Evolutionary conservation across 2,888 invertebrate species (phyloP), one percentile per base, ranked within the genome.

Genomic region (Thecocarcelia acutangulata): DNA sequence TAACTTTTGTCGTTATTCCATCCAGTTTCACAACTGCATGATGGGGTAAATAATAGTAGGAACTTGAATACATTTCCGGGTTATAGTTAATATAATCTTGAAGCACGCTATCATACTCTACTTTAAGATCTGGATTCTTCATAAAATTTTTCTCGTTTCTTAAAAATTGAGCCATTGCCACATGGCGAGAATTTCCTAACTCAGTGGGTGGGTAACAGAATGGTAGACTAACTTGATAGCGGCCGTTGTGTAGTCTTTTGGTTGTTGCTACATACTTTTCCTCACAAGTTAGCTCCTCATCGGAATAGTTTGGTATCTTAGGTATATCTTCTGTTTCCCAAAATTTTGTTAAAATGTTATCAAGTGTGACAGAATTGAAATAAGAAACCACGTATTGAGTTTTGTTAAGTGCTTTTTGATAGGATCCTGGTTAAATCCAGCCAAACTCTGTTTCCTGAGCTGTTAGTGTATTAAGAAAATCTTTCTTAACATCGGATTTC

Each of bases 361-460:
- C 1, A 46, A 46, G 15, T 9, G n/a, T 46, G n/a, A 46, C 15
- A 17, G 46, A 40, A 19, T n/a, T 58, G 19, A 59, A 42, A 21
- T 19, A 59, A 12, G 63, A 63, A 9, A 63, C 63, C 4, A 46
- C 4, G 12, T 2, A 8, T 61, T 24, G 19, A 4, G 59, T 42
- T n/a, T 21, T 13, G 42, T 28, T 12, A 28, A 6, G 28, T 8
- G 21, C 0, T 0, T 63, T 21, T 17, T 63, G 24, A 11, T 46
- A n/a, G 12, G 48, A 33, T 15, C 63, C 63, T 1, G 46, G 48
- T 13, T 48, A 64, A 15, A 50, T 64, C 63, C 63, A 64, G 3
- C 63, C 48, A 33, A 64, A 48, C 5, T 64, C 42, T 1, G 63
- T 64, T 11, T 64, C 63, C n/a, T 64, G 48, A 48, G 48, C 48